These are phyloP conservation scores for Rutpela maculata DNA, from an alignment of 2,888 invertebrate genomes.

Conservation along the genomic window DNA sequence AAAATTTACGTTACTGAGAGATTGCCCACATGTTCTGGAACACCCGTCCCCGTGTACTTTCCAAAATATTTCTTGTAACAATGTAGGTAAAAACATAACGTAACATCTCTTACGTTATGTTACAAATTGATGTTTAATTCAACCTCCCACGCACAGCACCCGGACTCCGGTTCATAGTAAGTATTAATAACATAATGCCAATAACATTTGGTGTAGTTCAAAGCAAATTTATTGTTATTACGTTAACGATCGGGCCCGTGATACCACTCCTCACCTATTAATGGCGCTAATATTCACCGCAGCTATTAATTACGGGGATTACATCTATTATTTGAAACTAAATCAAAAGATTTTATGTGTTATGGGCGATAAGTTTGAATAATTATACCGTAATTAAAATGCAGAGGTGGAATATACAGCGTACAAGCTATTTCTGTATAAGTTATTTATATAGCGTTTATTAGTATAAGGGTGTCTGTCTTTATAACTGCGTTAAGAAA, in stretches of 20 bases:
- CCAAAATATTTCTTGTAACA: too few species aligned
- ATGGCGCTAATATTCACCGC: slow-evolving; percentile 34
- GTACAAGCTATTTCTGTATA: neutral
- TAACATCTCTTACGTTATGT: too few species aligned
- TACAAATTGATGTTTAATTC: too few species aligned
- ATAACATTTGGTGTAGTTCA: slow-evolving; percentile 38
- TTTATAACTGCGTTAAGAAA: too few species aligned
- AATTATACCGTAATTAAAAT: slow-evolving; percentile 12
- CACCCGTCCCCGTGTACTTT: too few species aligned
- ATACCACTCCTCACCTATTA: slow-evolving; percentile 39
- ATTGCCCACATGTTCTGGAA: too few species aligned
- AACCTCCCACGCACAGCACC: too few species aligned
- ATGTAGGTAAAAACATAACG: too few species aligned
- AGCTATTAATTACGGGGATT: slow-evolving; percentile 36
- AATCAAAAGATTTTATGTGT: slow-evolving; percentile 33
- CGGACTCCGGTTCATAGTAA: slow-evolving; percentile 8
- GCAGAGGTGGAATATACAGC: neutral
- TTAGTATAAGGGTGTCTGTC: too few species aligned
- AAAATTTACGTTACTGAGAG: too few species aligned
- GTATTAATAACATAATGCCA: slow-evolving; percentile 30
- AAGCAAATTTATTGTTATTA: slow-evolving; percentile 35
- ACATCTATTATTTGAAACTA: slow-evolving; percentile 37
- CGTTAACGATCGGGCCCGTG: slow-evolving; percentile 23
- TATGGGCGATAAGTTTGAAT: slow-evolving; percentile 20
- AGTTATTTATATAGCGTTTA: neutral